Conservation (phyloP, 2,113 vertebrate genomes). For the Zosterops japonicus region DNA sequence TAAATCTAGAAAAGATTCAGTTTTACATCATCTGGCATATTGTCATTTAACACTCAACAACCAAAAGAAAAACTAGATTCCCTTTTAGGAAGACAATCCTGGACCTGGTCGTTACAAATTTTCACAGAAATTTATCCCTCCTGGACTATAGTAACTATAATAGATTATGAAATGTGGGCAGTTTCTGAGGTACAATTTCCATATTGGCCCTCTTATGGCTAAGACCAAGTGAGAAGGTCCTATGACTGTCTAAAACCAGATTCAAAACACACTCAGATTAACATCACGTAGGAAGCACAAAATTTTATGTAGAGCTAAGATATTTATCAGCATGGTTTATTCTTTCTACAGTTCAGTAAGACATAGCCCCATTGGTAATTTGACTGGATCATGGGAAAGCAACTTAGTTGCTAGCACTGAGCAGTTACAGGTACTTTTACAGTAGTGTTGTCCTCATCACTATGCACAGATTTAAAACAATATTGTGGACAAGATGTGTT, state of each 20-base stretch:
- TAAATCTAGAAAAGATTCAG: neutral
- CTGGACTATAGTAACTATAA: neutral
- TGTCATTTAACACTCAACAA: neutral
- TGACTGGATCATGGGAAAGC: neutral
- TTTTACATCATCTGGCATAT: neutral
- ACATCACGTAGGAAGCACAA: neutral
- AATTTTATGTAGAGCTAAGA: neutral
- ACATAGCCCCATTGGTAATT: accelerated
- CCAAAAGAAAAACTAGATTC: neutral
- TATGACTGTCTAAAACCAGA: neutral
- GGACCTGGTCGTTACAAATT: neutral
- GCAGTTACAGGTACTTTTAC: neutral
- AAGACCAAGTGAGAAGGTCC: neutral
- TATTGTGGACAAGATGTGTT: neutral
- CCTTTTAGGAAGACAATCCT: neutral
- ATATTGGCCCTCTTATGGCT: neutral
- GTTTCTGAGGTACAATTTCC: neutral
- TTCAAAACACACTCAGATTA: neutral
- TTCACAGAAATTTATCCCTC: neutral
- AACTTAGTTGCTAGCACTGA: neutral
- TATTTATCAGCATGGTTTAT: neutral
- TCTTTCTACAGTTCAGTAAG: neutral
- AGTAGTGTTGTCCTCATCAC: neutral
- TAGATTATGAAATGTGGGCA: neutral
- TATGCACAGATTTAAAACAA: neutral